Percentiles rank a stretch among this genome's conserved stretches.
Conservation (phyloP, 2,113 vertebrate species). For the Brachyistius frenatus region DNA sequence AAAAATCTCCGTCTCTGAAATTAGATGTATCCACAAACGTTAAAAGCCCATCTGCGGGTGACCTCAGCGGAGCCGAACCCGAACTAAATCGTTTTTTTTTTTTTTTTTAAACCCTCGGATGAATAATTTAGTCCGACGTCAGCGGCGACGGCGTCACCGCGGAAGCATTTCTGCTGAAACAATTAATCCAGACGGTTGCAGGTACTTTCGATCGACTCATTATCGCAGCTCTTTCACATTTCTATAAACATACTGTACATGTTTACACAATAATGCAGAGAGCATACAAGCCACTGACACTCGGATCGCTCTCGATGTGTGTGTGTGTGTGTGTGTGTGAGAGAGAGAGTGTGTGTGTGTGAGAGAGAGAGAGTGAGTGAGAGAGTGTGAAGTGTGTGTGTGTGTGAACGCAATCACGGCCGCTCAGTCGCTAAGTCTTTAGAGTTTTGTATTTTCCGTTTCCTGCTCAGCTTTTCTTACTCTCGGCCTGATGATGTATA, state of each 20-base stretch:
- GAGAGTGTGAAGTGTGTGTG: constrained; percentile 17
- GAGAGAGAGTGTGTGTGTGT: not conserved
- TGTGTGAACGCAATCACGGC: constrained; percentile 49
- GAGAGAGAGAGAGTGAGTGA: not conserved
- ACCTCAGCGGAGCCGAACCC: too few relatives aligned
- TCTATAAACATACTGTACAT: not conserved
- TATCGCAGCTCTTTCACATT: not conserved
- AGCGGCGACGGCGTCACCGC: too few relatives aligned
- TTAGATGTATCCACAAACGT: too few relatives aligned
- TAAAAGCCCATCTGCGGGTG: too few relatives aligned
- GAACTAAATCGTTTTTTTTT: too few relatives aligned
- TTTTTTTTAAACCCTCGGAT: too few relatives aligned
- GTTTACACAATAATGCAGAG: not conserved
- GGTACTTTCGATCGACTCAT: not conserved
- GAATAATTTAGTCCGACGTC: too few relatives aligned
- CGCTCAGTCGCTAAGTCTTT: constrained; percentile 55
- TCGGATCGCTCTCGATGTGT: too few relatives aligned
- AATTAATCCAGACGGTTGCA: too few relatives aligned
- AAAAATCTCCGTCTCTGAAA: too few relatives aligned
- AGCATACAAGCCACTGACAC: constrained; percentile 46
- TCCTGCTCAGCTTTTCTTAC: constrained; percentile 66
- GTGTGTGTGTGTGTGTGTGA: not conserved
- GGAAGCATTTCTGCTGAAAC: not conserved
- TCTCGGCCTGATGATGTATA: constrained; percentile 63
- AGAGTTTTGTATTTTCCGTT: constrained; percentile 60